Evolutionary conservation across 2,888 invertebrate species (phyloP).

Genomic region (Rhopalosiphum nymphaeae): DNA sequence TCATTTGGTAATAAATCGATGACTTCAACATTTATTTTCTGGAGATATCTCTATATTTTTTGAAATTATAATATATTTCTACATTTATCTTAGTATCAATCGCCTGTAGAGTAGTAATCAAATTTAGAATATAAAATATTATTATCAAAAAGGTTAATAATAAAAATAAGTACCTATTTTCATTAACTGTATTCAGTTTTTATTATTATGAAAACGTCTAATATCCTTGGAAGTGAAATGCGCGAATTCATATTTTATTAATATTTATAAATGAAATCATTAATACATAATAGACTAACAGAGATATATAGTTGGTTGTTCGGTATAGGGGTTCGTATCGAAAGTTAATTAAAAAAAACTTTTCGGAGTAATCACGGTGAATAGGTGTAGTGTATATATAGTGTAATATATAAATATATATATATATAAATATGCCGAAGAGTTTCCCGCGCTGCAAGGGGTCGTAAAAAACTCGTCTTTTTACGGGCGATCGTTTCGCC

Average conservation of each 20-base stretch:
- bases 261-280: background rate
- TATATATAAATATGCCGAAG: background rate
- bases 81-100: background rate
- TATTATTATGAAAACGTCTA: background rate
- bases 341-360: conserved; percentile 54
- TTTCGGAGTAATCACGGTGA: conserved; percentile 15
- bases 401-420: background rate
- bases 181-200: background rate
- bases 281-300: background rate
- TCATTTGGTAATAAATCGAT: background rate
- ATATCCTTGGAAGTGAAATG: background rate
- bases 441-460: background rate
- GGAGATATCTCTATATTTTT: background rate
- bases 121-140: background rate
- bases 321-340: background rate
- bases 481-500: conserved; percentile 43
- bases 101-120: background rate
- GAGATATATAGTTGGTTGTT: background rate
- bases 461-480: conserved; percentile 61
- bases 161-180: background rate
- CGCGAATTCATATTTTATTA: background rate
- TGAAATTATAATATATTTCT: background rate
- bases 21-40: background rate
- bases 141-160: background rate
- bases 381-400: background rate